A percentile compares a stretch with the other conserved stretches of the same genome.
These are phyloP conservation scores for Lasioglossum albipes DNA, from an alignment of 1,140 invertebrate species.

Conservation along the genomic window DNA sequence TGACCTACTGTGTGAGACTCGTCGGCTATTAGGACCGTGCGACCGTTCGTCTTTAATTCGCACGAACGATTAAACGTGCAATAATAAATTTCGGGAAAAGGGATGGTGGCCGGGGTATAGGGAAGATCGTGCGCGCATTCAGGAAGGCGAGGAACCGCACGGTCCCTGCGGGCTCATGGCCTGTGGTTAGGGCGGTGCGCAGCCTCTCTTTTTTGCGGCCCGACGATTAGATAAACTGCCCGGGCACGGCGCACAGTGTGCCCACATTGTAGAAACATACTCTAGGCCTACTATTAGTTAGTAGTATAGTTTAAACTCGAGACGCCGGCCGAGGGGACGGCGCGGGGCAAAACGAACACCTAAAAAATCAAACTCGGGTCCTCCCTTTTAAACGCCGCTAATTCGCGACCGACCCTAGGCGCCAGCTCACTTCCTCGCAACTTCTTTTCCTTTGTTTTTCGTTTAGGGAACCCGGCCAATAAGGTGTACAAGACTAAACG, in stretches of 20 bases:
- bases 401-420: slow-evolving; percentile 70
- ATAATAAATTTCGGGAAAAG: slow-evolving; percentile 48
- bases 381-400: slow-evolving; percentile 71
- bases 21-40: background rate
- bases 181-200: slow-evolving; percentile 79
- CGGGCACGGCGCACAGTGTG: slow-evolving; percentile 50
- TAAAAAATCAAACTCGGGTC: slow-evolving; percentile 45
- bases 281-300: slow-evolving; percentile 79
- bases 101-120: slow-evolving; percentile 13
- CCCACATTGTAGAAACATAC: slow-evolving; percentile 76
- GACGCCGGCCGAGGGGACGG: slow-evolving; percentile 33
- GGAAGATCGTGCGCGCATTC: slow-evolving; percentile 42
- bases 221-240: slow-evolving; percentile 80
- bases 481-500: background rate
- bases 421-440: slow-evolving; percentile 37
- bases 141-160: slow-evolving; percentile 51
- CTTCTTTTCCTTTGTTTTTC: background rate
- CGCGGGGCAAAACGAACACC: slow-evolving; percentile 17
- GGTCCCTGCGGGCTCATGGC: slow-evolving; percentile 71
- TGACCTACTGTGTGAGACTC: background rate
- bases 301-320: slow-evolving; percentile 74
- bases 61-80: slow-evolving; percentile 51
- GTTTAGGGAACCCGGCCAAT: background rate
- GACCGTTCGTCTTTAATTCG: slow-evolving; percentile 28
- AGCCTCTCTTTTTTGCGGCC: slow-evolving; percentile 73